Evolutionary conservation across 2,797 vertebrate genomes (phyloP).

Genomic region (Hephaestus fuliginosus): DNA sequence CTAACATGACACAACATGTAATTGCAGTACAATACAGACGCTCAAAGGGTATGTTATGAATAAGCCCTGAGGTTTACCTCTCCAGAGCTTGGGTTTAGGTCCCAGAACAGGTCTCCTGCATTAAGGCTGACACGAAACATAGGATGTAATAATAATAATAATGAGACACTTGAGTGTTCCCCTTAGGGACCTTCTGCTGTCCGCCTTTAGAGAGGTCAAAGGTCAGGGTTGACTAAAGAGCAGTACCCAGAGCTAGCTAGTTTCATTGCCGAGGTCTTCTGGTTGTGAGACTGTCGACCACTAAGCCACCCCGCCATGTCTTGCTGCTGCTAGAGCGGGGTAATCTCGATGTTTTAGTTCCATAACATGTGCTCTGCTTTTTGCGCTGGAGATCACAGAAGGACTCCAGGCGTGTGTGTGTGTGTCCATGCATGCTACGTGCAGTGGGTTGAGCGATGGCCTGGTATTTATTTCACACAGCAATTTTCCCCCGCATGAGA

Average conservation of each 20-base stretch:
- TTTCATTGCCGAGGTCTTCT: conserved; percentile 14
- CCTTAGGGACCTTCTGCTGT: conserved; percentile 5
- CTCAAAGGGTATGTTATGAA: not conserved
- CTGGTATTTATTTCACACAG: conserved; percentile 80
- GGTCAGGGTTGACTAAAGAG: conserved; percentile 17
- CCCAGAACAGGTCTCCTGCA: not conserved
- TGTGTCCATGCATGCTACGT: too few species aligned
- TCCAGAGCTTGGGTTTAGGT: not conserved
- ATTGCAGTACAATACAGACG: not conserved
- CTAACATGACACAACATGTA: not conserved
- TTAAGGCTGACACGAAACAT: conserved; percentile 21
- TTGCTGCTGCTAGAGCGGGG: conserved; percentile 13
- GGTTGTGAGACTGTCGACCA: conserved; percentile 14
- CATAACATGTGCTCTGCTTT: conserved; percentile 45
- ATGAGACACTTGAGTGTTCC: conserved; percentile 8
- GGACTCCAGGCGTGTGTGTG: conserved; percentile 21
- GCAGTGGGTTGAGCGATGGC: conserved; percentile 64
- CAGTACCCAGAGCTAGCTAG: not conserved
- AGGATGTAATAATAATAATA: conserved; percentile 28
- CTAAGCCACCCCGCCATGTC: conserved; percentile 23
- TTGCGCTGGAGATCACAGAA: conserved; percentile 51
- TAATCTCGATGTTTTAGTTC: conserved; percentile 46
- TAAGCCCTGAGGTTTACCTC: not conserved
- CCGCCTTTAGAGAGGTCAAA: conserved; percentile 27
- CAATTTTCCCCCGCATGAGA: conserved; percentile 76